phyloP scores from a whole-genome alignment of 92 coral and sea anemone species.

The Epizoanthus rinbou region DNA sequence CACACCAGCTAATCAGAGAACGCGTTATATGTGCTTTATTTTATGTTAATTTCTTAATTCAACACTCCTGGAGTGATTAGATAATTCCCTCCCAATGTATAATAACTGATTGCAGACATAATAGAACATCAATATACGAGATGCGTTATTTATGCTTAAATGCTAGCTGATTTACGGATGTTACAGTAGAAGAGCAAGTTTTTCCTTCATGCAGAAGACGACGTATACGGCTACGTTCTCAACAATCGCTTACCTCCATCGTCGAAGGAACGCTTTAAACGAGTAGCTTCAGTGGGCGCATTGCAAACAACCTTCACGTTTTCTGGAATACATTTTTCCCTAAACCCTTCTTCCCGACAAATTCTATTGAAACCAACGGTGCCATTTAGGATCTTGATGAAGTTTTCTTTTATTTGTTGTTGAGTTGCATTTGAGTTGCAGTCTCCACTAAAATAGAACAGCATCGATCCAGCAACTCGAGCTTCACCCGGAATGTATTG shows the following conservation, averaged over 20 bases:
- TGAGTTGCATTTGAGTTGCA: constrained; percentile 11
- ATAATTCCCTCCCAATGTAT: too few relatives aligned
- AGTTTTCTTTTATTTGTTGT: constrained; percentile 25
- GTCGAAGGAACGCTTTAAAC: not conserved
- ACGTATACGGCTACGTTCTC: too few relatives aligned
- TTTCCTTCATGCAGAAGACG: too few relatives aligned
- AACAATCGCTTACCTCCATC: not conserved
- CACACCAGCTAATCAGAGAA: too few relatives aligned
- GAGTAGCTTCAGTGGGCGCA: not conserved
- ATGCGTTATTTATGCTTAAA: too few relatives aligned
- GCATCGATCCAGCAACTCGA: constrained; percentile 15
- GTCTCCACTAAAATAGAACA: constrained; percentile 30
- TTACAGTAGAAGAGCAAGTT: too few relatives aligned
- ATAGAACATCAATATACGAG: too few relatives aligned
- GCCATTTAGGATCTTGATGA: not conserved
- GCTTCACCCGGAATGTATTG: constrained; percentile 17
- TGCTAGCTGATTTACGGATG: too few relatives aligned
- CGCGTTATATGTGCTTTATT: too few relatives aligned
- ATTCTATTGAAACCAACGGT: not conserved
- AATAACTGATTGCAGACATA: too few relatives aligned
- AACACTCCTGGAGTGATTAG: too few relatives aligned
- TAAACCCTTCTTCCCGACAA: not conserved
- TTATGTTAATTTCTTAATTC: too few relatives aligned
- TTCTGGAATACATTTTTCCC: constrained; percentile 9
- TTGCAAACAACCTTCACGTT: constrained; percentile 32